Evolutionary conservation across 2,113 vertebrate species (phyloP), one percentile per base, ranked within the genome.

Genomic region (Aythya baeri): DNA sequence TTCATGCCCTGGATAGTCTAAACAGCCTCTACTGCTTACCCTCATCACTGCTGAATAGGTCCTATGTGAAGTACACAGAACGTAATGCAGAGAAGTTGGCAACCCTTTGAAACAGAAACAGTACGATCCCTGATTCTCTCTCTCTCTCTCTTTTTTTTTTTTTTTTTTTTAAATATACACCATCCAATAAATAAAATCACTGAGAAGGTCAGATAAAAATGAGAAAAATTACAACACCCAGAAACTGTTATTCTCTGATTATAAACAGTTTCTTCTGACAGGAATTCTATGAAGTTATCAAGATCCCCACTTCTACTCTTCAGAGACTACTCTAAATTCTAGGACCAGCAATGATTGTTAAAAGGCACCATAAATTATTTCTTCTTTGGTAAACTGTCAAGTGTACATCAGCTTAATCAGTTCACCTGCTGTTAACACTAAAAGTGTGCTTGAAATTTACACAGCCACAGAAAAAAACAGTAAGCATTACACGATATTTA

Each of bases 121-220:
- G 22, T 15, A 62, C 29, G 18, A 78, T 46, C 36, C 43, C 6
- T 0, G 0, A 0, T 32, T 63, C 9, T 13, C 13, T 57, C 26
- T 34, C 34, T 34, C n/a, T n/a, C n/a, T n/a, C n/a, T n/a, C n/a
- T n/a, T 23, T 66, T 93, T 88, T 34, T 49, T 22, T 46, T 46
- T 41, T 41, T 41, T 41, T 88, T 38, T 49, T 22, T 46, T 46
- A 4, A 67, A 26, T 13, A 27, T 38, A 83, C 88, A 10, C 17
- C 89, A 9, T 17, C 18, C 0, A 81, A 21, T 7, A 80, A 2
- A 62, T 17, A 82, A 65, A 86, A 86, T 11, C 36, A 50, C 7
- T 61, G 50, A 75, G 20, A 70, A 46, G 7, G 27, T 67, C 36
- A 52, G 29, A 78, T 52, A 26, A 79, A 83, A 87, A 94, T 0